Base-by-base conservation (phyloP, 2,888 invertebrate species). In the Bursaphelenchus okinawaensis region DNA sequence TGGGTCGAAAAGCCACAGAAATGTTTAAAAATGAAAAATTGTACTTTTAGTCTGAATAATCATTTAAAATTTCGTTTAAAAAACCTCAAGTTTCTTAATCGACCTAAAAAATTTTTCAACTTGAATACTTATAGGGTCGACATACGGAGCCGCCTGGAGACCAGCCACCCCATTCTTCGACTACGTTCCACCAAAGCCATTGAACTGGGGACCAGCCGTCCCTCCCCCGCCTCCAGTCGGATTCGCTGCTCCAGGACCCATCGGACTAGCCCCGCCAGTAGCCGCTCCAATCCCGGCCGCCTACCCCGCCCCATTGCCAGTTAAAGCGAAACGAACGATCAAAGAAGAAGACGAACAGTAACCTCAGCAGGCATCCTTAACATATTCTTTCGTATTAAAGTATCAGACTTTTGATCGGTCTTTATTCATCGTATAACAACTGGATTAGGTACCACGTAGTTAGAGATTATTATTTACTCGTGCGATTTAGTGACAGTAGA, bases 91-190 rank as follows among this genome's bases (percentile, higher is more conserved):
- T n/a, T n/a, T n/a, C n/a, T n/a, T n/a, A n/a, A n/a, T n/a, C n/a
- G n/a, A n/a, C n/a, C n/a, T n/a, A 8, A 51, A 55, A 12, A 58
- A 58, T 8, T 23, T 58, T 9, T 9, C 9, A 40, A 40, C 12
- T 40, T 12, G n/a, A 40, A 3, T 54, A 22, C 4, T 62, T 68
- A 51, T 67, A 79, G 79, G 80, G 80, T 80, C 79, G 7, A 81
- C 81, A 31, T 79, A 80, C 68, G 81, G 81, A 65, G 78, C 81
- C 29, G 75, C 76, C 12, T 80, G 80, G 80, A 68, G 80, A 52
- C 80, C 79, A 62, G 75, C 77, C 52, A 70, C 76, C 31, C 79
- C 80, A 63, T 78, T 80, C 77, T 78, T 72, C 74, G 76, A 78
- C 73, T 80, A 80, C 72, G 78, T 80, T 24, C 80, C 79, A 51